These are phyloP conservation scores for Archegozetes longisetosus DNA, from an alignment of 1,140 invertebrate genomes.

Conservation along the genomic window DNA sequence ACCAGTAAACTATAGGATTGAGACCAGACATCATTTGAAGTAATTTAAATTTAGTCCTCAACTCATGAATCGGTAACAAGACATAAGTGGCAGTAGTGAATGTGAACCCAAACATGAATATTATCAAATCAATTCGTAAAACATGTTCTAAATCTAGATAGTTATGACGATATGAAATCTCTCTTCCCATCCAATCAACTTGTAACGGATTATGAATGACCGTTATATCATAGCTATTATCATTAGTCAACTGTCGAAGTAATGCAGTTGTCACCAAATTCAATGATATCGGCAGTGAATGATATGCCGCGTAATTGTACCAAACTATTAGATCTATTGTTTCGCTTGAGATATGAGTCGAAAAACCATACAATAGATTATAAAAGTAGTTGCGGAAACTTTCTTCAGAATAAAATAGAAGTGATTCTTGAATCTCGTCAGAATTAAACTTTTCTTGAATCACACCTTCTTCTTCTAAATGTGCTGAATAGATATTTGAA, in stretches of 20 bases:
- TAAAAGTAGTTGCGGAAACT: background rate
- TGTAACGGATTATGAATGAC: background rate
- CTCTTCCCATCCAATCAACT: background rate
- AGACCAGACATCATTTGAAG: constrained; percentile 22
- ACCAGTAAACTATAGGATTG: constrained; percentile 15
- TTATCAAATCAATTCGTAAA: background rate
- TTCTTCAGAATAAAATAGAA: background rate
- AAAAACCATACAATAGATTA: background rate
- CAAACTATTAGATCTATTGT: background rate
- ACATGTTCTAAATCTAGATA: background rate
- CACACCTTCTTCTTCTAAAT: no score
- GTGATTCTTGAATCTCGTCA: background rate
- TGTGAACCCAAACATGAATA: background rate
- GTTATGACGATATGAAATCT: background rate
- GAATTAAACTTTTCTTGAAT: background rate
- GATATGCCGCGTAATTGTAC: background rate
- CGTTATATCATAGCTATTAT: background rate
- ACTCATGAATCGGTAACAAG: constrained; percentile 20
- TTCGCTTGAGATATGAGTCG: background rate
- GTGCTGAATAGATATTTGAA: background rate
- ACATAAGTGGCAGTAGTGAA: constrained; percentile 11
- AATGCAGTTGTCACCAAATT: background rate
- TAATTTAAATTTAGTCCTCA: constrained; percentile 19
- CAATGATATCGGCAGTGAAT: background rate
- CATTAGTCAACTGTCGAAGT: background rate